A percentile compares a stretch with the other conserved stretches of the same genome.
Evolutionary conservation across 2,888 invertebrate genomes (phyloP).

Genomic region (Aphrophora alni): DNA sequence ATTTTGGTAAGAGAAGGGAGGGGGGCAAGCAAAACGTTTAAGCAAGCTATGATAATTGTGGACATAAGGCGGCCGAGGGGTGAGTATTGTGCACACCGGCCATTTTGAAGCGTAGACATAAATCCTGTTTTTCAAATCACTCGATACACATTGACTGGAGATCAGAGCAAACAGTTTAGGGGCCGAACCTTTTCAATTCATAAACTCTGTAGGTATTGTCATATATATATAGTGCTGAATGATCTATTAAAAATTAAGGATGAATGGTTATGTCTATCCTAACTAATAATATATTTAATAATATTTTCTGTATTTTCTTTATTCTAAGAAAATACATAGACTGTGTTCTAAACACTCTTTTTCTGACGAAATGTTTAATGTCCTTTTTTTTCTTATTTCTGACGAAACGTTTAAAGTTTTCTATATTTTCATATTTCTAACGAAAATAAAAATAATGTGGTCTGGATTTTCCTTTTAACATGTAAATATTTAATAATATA

Average conservation of each 20-base stretch:
- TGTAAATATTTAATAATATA: too few relatives aligned
- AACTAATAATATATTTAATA: background rate
- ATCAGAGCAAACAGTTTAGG: background rate
- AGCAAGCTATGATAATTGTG: slow-evolving; percentile 43
- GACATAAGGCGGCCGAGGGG: slow-evolving; percentile 33
- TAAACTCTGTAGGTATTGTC: background rate
- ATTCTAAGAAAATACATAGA: too few relatives aligned
- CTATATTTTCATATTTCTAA: too few relatives aligned
- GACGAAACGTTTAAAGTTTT: too few relatives aligned
- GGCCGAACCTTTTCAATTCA: background rate
- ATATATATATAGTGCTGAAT: background rate
- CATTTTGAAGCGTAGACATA: slow-evolving; percentile 35
- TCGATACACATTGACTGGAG: slow-evolving; percentile 18
- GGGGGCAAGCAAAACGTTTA: slow-evolving; percentile 32
- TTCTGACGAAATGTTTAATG: too few relatives aligned
- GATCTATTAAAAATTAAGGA: background rate
- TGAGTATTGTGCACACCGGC: slow-evolving; percentile 12
- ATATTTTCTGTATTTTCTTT: too few relatives aligned
- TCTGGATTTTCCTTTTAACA: too few relatives aligned
- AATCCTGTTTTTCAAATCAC: slow-evolving; percentile 41
- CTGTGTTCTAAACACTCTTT: too few relatives aligned
- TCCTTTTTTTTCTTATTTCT: too few relatives aligned
- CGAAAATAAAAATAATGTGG: too few relatives aligned
- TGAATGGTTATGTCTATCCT: background rate
- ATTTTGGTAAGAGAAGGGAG: too few relatives aligned